Evolutionary conservation across 2,797 vertebrate species (phyloP).

Genomic region (Hippopotamyrus pictus): DNA sequence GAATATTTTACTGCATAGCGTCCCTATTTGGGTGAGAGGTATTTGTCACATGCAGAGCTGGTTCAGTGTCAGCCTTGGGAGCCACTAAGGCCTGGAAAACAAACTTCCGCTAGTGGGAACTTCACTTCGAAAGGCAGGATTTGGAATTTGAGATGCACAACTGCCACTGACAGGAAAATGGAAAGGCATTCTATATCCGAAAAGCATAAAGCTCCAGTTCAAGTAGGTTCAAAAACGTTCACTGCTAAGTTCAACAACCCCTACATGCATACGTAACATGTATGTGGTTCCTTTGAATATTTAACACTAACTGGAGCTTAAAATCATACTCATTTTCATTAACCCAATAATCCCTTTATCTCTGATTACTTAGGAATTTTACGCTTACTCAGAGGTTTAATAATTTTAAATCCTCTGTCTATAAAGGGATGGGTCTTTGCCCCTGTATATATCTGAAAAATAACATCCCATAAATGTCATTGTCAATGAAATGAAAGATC

Average conservation of each 20-base stretch:
- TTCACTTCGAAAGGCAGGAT: constrained; percentile 32
- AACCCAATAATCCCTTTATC: not conserved
- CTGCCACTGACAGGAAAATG: constrained; percentile 25
- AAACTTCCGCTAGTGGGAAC: constrained; percentile 28
- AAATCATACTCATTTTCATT: not conserved
- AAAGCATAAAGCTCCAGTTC: constrained; percentile 12
- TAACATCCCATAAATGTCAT: constrained; percentile 26
- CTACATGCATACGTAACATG: not conserved
- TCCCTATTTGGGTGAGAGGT: constrained; percentile 27
- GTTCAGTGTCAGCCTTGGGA: constrained; percentile 15
- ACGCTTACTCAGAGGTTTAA: not conserved
- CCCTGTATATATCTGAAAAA: not conserved
- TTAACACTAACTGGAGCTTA: not conserved
- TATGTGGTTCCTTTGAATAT: not conserved
- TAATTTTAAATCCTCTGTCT: not conserved
- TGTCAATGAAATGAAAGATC: constrained; percentile 19
- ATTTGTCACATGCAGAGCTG: constrained; percentile 30
- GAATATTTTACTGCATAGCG: constrained; percentile 19
- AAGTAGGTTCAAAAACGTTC: constrained; percentile 20
- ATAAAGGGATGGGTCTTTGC: not conserved
- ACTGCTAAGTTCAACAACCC: not conserved
- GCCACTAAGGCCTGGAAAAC: constrained; percentile 32
- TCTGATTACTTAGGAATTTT: not conserved
- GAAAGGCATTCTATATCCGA: constrained; percentile 25
- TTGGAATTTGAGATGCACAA: constrained; percentile 30